These are phyloP conservation scores for Thymelicus lineola DNA, from an alignment of 2,888 invertebrate genomes.

Conservation along the genomic window DNA sequence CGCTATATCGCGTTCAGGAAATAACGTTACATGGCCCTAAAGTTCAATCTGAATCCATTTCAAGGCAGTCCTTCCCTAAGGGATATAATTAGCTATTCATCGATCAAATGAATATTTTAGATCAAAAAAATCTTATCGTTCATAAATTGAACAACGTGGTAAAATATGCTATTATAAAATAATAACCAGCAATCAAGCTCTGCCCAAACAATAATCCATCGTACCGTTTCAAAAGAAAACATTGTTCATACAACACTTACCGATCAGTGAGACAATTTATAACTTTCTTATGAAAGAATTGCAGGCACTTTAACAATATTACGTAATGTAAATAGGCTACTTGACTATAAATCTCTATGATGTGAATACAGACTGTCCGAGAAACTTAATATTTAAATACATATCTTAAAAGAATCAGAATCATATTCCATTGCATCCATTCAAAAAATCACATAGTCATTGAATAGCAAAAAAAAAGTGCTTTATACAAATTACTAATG, in stretches of 20 bases:
- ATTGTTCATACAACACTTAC: constrained; percentile 48
- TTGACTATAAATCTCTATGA: constrained; percentile 25
- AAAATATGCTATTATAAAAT: neutral
- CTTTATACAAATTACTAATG: no score
- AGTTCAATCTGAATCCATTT: no score
- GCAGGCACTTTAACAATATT: constrained; percentile 32
- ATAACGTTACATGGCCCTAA: no score
- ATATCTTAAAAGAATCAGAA: neutral
- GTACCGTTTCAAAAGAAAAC: constrained; percentile 29
- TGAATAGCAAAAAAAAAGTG: no score
- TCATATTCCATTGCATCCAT: neutral
- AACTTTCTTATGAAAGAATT: constrained; percentile 19
- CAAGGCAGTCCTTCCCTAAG: no score
- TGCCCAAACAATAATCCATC: neutral
- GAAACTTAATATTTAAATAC: neutral
- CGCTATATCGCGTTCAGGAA: no score
- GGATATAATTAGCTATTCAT: no score
- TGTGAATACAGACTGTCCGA: neutral
- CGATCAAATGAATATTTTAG: no score
- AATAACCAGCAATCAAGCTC: no score
- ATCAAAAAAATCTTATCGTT: no score
- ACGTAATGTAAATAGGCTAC: constrained; percentile 24
- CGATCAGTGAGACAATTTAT: constrained; percentile 61
- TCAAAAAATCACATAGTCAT: no score
- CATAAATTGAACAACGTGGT: no score